Evolutionary conservation across 2,888 invertebrate genomes (phyloP).

Genomic region (Cordilura impudica): DNA sequence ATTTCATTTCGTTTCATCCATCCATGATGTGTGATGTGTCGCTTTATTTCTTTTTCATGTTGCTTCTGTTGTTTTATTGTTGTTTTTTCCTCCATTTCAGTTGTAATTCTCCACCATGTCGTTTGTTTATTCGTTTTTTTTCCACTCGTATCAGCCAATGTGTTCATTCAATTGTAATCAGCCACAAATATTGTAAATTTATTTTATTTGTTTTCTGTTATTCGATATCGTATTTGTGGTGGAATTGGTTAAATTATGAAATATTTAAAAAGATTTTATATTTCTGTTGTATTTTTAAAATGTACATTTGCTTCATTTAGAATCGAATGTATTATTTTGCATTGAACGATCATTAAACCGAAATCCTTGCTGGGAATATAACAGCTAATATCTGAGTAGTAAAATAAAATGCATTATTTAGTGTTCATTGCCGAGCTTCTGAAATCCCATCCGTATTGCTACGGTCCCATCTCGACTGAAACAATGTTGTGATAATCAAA

Average conservation of each 20-base stretch:
- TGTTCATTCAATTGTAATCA: constrained; percentile 60
- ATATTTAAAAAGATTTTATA: constrained; percentile 33
- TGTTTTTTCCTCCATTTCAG: constrained; percentile 44
- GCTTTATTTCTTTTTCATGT: constrained; percentile 49
- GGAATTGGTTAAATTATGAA: constrained; percentile 62
- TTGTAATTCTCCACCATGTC: constrained; percentile 32
- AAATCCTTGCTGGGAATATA: too few species aligned
- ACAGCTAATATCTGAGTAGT: too few species aligned
- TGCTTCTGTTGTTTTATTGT: constrained; percentile 31
- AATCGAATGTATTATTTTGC: not conserved
- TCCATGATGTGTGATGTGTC: constrained; percentile 25
- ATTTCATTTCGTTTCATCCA: constrained; percentile 40
- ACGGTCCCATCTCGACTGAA: too few species aligned
- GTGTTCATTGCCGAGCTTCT: too few species aligned
- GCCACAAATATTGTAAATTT: constrained; percentile 57
- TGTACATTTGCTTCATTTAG: not conserved
- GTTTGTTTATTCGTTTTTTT: constrained; percentile 34
- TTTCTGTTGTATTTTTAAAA: constrained; percentile 3
- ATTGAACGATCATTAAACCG: not conserved
- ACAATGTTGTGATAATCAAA: too few species aligned
- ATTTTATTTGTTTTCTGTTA: constrained; percentile 29
- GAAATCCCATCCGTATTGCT: too few species aligned
- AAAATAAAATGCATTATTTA: too few species aligned
- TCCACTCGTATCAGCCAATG: constrained; percentile 43
- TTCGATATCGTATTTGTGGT: constrained; percentile 59